phyloP scores from a whole-genome alignment of 2,888 invertebrate species.

The Dicroscelio sp. region DNA sequence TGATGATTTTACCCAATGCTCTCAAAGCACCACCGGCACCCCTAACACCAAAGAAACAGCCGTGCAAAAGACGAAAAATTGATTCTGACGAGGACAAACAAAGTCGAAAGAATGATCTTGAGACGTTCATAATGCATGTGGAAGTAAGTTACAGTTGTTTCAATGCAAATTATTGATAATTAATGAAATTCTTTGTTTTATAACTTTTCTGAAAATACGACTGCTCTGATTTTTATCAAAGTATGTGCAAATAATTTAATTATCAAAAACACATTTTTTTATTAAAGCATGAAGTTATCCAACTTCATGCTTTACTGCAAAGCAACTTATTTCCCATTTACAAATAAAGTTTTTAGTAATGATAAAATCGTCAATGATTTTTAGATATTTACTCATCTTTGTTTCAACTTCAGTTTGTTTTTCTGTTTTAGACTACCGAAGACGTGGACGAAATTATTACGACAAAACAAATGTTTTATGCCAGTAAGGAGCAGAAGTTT shows the following conservation, averaged over 20 bases:
- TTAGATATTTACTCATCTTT: not conserved
- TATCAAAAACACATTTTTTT: too few relatives aligned
- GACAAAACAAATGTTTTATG: not conserved
- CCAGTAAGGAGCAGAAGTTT: not conserved
- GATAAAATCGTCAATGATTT: not conserved
- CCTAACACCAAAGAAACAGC: not conserved
- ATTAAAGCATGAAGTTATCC: too few relatives aligned
- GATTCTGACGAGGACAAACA: not conserved
- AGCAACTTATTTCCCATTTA: too few relatives aligned
- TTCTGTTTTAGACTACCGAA: not conserved
- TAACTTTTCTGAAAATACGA: too few relatives aligned
- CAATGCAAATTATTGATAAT: not conserved
- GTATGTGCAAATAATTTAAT: too few relatives aligned
- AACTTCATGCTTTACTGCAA: too few relatives aligned
- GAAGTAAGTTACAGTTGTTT: slow-evolving; percentile 3
- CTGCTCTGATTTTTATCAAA: too few relatives aligned
- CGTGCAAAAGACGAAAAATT: slow-evolving; percentile 3
- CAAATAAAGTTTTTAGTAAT: not conserved
- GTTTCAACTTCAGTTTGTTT: not conserved
- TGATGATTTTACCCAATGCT: slow-evolving; percentile 3
- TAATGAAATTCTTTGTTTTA: too few relatives aligned
- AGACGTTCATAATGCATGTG: slow-evolving; percentile 34
- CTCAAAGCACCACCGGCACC: slow-evolving; percentile 22
- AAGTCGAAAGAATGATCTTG: slow-evolving; percentile 15
- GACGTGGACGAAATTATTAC: slow-evolving; percentile 12